Base-by-base conservation (phyloP, 2,888 invertebrate genomes). In the Chalcosyrphus nemorum region DNA sequence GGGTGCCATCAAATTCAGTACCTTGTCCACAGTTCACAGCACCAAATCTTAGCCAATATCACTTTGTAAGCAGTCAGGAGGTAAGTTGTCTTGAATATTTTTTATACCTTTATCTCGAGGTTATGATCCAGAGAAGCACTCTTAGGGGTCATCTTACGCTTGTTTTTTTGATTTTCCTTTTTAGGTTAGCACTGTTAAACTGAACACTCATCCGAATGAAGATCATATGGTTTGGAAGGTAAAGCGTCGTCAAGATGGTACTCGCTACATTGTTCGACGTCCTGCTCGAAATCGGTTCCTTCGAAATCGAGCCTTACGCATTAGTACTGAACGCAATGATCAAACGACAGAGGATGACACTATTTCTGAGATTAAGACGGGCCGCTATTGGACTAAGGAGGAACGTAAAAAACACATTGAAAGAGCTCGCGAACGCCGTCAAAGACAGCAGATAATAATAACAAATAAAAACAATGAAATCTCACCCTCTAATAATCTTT, bases 271-370 rank as follows among this genome's bases (percentile, higher is more conserved):
- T 86, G 95, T 96, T 0, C 92, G 95, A 47, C 91, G 95, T 32
- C 95, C 95, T 0, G 93, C 95, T 0, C 92, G 95, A 54, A 95
- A 93, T 89, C 92, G 94, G 71, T 91, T 95, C 19, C 91, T 95
- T 57, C 93, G 94, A 86, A 95, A 95, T 87, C 91, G 95, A 47
- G 95, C 95, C 2, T 92, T 94, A 75, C 93, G 94, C 87, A 93
- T 95, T 80, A 93, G 93, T 29, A 94, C 94, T 87, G 95, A 96
- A 88, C 92, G 95, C 13, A 91, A 92, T 47, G 90, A 91, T 11
- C 92, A 94, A 68, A 94, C 95, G 0, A 95, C 95, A 0, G 96
- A 96, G 89, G 96, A 96, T 87, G 96, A 96, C 87, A 95, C 95
- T 17, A 93, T 94, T 90, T 95, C 95, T 11, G 96, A 96, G 89